phyloP scores from a whole-genome alignment of 1,140 invertebrate species.

The Drosophila triauraria region DNA sequence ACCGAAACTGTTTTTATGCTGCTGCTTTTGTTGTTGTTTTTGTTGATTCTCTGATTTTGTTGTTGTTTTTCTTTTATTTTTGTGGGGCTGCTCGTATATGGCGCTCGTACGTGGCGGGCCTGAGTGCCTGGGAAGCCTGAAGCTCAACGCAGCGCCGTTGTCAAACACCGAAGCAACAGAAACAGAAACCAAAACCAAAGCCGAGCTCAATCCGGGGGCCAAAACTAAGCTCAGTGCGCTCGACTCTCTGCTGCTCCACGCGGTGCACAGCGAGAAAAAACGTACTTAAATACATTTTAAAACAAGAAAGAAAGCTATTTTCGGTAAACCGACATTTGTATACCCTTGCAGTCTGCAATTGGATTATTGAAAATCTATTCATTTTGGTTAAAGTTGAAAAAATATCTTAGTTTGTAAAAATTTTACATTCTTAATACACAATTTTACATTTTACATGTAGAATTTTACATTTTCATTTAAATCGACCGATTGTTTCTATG shows the following conservation, averaged over 20 bases:
- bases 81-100: conserved; percentile 55
- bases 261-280: conserved; percentile 10
- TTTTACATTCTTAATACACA: no score
- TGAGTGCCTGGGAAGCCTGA: conserved; percentile 12
- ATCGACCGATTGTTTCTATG: no score
- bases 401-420: no score
- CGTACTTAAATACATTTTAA: no score
- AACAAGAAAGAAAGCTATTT: no score
- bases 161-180: conserved; percentile 42
- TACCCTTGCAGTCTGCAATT: no score
- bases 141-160: conserved; percentile 20
- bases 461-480: no score
- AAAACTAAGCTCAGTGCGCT: conserved; percentile 41
- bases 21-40: conserved; percentile 22
- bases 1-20: conserved; percentile 66
- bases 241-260: conserved; percentile 55
- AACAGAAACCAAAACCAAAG: conserved; percentile 25
- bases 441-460: no score
- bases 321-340: no score
- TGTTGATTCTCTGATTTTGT: conserved; percentile 21
- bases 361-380: no score
- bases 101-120: conserved; percentile 64
- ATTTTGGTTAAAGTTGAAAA: no score
- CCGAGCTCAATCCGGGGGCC: conserved; percentile 24
- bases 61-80: conserved; percentile 7